Percentiles rank a stretch among this genome's conserved stretches.
These are phyloP conservation scores for Agrochola litura DNA, from an alignment of 2,888 invertebrate species.

Conservation along the genomic window DNA sequence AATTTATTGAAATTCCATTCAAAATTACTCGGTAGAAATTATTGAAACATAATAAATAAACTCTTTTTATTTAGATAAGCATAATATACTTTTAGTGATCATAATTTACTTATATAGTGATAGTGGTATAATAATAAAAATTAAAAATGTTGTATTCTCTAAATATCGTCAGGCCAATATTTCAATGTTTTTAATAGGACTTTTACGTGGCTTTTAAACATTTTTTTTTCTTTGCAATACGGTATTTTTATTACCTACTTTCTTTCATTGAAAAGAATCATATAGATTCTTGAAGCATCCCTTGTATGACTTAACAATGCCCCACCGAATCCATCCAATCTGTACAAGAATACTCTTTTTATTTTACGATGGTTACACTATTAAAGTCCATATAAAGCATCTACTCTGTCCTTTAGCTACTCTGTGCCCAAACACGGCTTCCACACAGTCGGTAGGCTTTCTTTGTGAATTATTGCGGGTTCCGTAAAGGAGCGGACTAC, in stretches of 20 bases:
- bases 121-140: neutral
- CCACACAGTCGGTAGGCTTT: slow-evolving; percentile 81
- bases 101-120: slow-evolving; percentile 14
- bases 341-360: slow-evolving; percentile 6
- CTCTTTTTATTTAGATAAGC: slow-evolving; percentile 14
- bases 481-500: slow-evolving; percentile 76
- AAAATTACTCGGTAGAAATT: slow-evolving; percentile 18
- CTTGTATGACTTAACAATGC: slow-evolving; percentile 17
- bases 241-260: neutral
- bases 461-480: slow-evolving; percentile 89
- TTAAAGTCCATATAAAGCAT: slow-evolving; percentile 5
- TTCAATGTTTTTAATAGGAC: neutral
- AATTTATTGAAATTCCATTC: slow-evolving; percentile 57
- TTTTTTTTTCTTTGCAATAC: neutral
- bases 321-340: slow-evolving; percentile 6
- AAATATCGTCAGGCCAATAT: neutral
- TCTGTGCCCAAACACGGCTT: slow-evolving; percentile 78
- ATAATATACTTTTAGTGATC: slow-evolving; percentile 28
- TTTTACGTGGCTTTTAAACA: neutral
- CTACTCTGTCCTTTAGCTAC: slow-evolving; percentile 43
- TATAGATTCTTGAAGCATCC: neutral
- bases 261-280: neutral
- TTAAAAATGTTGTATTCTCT: neutral
- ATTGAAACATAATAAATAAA: slow-evolving; percentile 37
- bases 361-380: neutral